Conservation (phyloP, 2,113 vertebrate genomes). For the Dolichallabes microphthalmus region DNA sequence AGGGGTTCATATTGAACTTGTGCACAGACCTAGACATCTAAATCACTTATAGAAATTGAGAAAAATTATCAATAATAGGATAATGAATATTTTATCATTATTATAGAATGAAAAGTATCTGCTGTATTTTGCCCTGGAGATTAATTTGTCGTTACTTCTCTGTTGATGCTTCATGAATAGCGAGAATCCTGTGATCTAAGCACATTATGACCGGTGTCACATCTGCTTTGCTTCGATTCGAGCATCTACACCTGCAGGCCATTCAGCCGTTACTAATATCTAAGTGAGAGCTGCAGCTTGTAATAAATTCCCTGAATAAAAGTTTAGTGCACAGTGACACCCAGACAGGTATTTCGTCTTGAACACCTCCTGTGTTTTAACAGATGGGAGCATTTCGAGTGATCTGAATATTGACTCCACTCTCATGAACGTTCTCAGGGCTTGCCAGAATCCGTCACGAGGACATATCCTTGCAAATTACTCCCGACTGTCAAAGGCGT, state of each 20-base stretch:
- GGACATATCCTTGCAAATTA: constrained; percentile 50
- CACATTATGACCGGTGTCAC: constrained; percentile 15
- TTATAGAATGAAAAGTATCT: constrained; percentile 5
- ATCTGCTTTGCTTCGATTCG: constrained; percentile 24
- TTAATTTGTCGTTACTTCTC: constrained; percentile 15
- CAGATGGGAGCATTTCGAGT: constrained; percentile 42
- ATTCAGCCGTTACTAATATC: constrained; percentile 35
- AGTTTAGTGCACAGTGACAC: constrained; percentile 40
- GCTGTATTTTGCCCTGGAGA: not conserved
- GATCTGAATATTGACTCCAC: constrained; percentile 50
- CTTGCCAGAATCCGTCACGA: constrained; percentile 49
- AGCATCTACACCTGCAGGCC: constrained; percentile 17
- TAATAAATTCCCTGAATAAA: constrained; percentile 45
- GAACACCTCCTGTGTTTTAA: constrained; percentile 27
- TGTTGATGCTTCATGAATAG: not conserved
- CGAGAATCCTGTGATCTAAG: not conserved
- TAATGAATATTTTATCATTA: not conserved
- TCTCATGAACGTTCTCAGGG: constrained; percentile 32
- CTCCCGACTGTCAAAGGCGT: constrained; percentile 42
- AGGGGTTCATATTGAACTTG: not conserved
- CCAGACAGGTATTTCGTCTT: constrained; percentile 36
- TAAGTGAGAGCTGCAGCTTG: constrained; percentile 21
- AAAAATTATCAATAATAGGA: not conserved
- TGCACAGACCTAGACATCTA: not conserved
- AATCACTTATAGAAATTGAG: not conserved